phyloP scores from a whole-genome alignment of 1,140 invertebrate genomes.

The Thalassaphorura encarpata region DNA sequence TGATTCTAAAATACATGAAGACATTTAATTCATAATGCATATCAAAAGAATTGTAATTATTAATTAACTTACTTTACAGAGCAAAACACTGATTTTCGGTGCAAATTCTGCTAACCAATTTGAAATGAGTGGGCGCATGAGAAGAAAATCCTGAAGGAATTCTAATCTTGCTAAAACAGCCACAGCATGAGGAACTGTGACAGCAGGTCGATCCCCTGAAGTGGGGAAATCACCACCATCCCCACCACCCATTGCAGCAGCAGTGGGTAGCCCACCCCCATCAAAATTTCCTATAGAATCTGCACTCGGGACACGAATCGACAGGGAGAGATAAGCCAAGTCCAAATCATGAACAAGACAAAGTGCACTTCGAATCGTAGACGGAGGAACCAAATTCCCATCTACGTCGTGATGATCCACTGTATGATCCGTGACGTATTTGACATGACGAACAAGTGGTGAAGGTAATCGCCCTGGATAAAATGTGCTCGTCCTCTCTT shows the following conservation, averaged over 20 bases:
- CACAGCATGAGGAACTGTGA: slow-evolving; percentile 28
- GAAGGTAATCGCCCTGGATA: slow-evolving; percentile 21
- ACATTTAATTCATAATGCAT: slow-evolving; percentile 1
- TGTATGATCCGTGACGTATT: slow-evolving; percentile 32
- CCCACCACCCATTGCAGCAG: not conserved
- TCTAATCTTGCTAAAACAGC: slow-evolving; percentile 25
- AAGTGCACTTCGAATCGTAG: slow-evolving; percentile 21
- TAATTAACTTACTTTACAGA: slow-evolving; percentile 26
- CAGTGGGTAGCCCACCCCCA: not conserved
- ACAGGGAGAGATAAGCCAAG: slow-evolving; percentile 25
- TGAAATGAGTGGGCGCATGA: slow-evolving; percentile 24
- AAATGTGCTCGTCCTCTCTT: slow-evolving; percentile 27
- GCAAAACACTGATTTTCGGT: slow-evolving; percentile 30
- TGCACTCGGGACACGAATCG: slow-evolving; percentile 26
- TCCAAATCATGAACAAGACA: slow-evolving; percentile 28
- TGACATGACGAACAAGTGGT: slow-evolving; percentile 18
- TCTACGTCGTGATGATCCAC: slow-evolving; percentile 31
- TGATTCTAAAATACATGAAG: slow-evolving; percentile 20
- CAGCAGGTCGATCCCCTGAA: slow-evolving; percentile 1
- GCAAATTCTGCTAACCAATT: slow-evolving; percentile 30
- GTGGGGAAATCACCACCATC: not conserved
- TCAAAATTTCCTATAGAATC: not conserved
- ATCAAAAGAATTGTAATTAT: not conserved
- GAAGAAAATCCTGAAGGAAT: slow-evolving; percentile 26
- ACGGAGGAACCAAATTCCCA: slow-evolving; percentile 14